phyloP scores from a whole-genome alignment of 2,888 invertebrate species.

The Tipula vernalis region DNA sequence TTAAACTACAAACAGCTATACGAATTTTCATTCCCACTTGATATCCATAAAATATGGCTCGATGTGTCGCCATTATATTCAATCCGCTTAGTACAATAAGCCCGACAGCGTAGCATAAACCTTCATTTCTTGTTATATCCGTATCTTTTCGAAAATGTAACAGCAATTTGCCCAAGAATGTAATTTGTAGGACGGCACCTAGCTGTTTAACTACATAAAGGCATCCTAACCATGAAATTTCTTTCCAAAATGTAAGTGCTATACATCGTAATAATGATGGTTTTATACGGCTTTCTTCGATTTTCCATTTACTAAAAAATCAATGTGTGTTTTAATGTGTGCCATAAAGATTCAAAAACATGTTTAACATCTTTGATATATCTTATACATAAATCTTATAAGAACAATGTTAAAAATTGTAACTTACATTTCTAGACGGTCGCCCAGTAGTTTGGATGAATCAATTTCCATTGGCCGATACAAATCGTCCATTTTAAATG shows the following conservation, averaged over 20 bases:
- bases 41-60: slow-evolving; percentile 53
- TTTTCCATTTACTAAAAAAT: not conserved
- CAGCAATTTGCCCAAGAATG: not conserved
- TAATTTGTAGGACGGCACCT: not conserved
- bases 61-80: slow-evolving; percentile 41
- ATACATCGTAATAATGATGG: not conserved
- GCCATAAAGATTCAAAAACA: too few relatives aligned
- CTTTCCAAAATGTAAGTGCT: not conserved
- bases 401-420: not conserved
- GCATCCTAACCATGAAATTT: not conserved
- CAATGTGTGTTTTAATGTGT: not conserved
- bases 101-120: slow-evolving; percentile 42
- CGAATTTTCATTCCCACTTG: slow-evolving; percentile 72
- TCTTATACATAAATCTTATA: too few relatives aligned
- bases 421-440: slow-evolving; percentile 37
- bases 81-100: slow-evolving; percentile 29
- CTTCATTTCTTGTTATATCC: slow-evolving; percentile 35
- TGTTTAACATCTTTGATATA: too few relatives aligned
- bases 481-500: slow-evolving; percentile 38
- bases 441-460: slow-evolving; percentile 36
- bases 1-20: slow-evolving; percentile 66
- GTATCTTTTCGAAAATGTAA: slow-evolving; percentile 34
- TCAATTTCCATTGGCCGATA: slow-evolving; percentile 38
- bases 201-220: not conserved
- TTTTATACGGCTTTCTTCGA: not conserved